Evolutionary conservation across 2,888 invertebrate genomes (phyloP).

Genomic region (Lasius fuliginosus): DNA sequence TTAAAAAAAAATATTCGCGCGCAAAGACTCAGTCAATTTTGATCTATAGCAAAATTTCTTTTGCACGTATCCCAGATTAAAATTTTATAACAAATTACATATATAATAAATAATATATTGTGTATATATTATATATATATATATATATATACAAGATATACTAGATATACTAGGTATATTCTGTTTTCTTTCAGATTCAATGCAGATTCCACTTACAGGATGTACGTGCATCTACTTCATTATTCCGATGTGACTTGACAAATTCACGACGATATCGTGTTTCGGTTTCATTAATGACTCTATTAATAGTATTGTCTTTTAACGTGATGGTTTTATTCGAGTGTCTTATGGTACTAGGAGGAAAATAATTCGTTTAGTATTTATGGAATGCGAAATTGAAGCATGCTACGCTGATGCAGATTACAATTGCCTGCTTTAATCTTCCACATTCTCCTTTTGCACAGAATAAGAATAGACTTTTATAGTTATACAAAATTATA

Average conservation of each 20-base stretch:
- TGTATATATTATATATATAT: too few relatives aligned
- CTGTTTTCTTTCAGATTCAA: constrained; percentile 8
- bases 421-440: background rate
- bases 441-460: background rate
- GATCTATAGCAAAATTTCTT: too few relatives aligned
- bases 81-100: too few relatives aligned
- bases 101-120: too few relatives aligned
- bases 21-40: too few relatives aligned
- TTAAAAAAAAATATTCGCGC: background rate
- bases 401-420: background rate
- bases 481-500: background rate
- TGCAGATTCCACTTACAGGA: background rate
- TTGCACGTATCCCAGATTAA: too few relatives aligned
- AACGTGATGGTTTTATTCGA: constrained; percentile 22
- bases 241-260: constrained; percentile 31
- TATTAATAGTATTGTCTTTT: constrained; percentile 4
- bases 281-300: constrained; percentile 9
- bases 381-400: constrained; percentile 15
- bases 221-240: constrained; percentile 32
- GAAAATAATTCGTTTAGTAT: background rate
- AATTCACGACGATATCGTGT: background rate
- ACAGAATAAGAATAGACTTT: background rate
- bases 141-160: too few relatives aligned
- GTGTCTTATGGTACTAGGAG: background rate
- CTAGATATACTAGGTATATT: background rate